phyloP scores from a whole-genome alignment of 1,140 invertebrate species.

The Platyura marginata region DNA sequence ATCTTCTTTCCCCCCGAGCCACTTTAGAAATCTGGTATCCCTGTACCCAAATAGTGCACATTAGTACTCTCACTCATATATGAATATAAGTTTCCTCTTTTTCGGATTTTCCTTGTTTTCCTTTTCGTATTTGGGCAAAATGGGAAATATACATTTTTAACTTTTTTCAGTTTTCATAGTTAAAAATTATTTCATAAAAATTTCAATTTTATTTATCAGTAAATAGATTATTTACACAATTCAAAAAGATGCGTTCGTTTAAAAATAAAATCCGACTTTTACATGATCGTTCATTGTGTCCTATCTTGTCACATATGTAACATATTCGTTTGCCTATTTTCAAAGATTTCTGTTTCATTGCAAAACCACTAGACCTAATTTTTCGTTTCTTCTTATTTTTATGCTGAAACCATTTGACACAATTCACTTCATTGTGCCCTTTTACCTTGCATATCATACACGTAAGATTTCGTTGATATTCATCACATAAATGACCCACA shows the following conservation, averaged over 20 bases:
- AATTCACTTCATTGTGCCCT: conserved; percentile 5
- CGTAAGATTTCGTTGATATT: conserved; percentile 14
- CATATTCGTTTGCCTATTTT: not conserved
- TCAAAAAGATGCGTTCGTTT: not conserved
- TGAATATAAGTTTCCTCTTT: no score
- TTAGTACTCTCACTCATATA: no score
- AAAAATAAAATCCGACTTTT: not conserved
- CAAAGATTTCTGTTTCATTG: not conserved
- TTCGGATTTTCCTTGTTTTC: no score
- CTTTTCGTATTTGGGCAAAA: no score
- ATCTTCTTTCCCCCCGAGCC: no score
- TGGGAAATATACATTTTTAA: no score
- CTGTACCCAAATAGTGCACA: no score
- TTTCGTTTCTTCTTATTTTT: conserved; percentile 7
- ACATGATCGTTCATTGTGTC: not conserved
- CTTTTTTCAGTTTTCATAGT: no score
- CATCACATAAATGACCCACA: conserved; percentile 11
- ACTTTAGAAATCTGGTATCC: no score
- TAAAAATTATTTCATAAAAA: not conserved
- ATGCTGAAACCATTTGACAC: conserved; percentile 9
- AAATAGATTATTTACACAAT: not conserved
- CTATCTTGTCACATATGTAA: not conserved
- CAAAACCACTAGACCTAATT: no score
- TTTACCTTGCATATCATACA: conserved; percentile 15
- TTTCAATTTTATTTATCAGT: not conserved